Percentiles rank a stretch among this genome's conserved stretches.
These are phyloP conservation scores for Criorhina ranunculi DNA, from an alignment of 2,888 invertebrate genomes.

Conservation along the genomic window DNA sequence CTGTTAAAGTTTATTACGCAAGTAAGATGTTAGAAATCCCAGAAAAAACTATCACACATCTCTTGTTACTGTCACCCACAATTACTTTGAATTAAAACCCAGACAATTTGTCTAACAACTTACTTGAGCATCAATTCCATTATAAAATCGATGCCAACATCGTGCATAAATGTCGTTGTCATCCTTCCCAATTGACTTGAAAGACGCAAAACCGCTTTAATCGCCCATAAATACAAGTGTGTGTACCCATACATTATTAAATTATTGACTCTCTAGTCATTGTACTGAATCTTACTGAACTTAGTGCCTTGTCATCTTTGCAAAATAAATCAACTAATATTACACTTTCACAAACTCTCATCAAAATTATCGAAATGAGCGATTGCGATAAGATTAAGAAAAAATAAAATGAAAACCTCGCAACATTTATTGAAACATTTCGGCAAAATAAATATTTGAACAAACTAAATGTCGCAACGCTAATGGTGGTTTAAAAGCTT, in stretches of 20 bases:
- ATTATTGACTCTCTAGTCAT: constrained; percentile 40
- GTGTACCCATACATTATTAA: constrained; percentile 13
- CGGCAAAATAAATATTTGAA: constrained; percentile 6
- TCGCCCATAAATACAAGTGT: constrained; percentile 35
- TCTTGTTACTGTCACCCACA: not conserved
- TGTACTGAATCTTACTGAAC: constrained; percentile 6
- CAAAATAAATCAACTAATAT: constrained; percentile 54
- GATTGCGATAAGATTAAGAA: constrained; percentile 43
- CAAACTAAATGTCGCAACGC: constrained; percentile 14
- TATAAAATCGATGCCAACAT: constrained; percentile 43
- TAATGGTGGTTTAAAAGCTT: constrained; percentile 15
- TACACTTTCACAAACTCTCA: constrained; percentile 7
- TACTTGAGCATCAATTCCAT: constrained; percentile 52
- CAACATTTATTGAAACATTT: constrained; percentile 22
- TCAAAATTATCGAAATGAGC: constrained; percentile 24
- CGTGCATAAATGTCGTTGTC: not conserved
- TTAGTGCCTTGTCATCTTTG: constrained; percentile 2
- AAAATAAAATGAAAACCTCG: constrained; percentile 1
- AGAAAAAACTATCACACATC: too few species aligned
- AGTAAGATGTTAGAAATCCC: too few species aligned
- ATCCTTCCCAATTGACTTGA: constrained; percentile 30
- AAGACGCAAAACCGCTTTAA: constrained; percentile 50
- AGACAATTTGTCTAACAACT: constrained; percentile 61
- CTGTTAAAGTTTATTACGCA: too few species aligned
- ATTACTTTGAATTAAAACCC: constrained; percentile 28